Evolutionary conservation across 2,113 vertebrate genomes (phyloP), one percentile per base, ranked within the genome.

Genomic region (Arvicanthis niloticus): DNA sequence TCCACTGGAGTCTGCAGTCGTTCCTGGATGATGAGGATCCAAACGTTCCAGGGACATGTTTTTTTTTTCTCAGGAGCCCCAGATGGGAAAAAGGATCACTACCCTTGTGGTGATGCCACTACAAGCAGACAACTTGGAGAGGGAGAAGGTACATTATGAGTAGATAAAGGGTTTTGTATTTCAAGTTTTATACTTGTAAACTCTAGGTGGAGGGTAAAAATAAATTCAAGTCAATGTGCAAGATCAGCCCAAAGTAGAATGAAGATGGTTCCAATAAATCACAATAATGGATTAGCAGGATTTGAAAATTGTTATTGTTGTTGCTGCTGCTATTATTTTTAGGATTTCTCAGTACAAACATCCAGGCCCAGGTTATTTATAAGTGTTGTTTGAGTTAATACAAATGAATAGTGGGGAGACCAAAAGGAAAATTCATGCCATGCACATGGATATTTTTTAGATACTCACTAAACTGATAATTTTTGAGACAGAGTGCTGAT

Each of bases 11-110:
- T 93, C 68, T 62, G 73, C 37, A 87, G 26, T 1, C 88, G 42
- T 94, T 95, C 53, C 87, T 95, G 48, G n/a, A 45, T 37, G 21
- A 73, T 76, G 67, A 93, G 22, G 15, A 80, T 81, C 15, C 37
- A 68, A 68, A 76, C 78, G 48, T 10, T 77, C 6, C 40, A 11
- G 88, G 42, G 60, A 9, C 2, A 40, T 88, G 45, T n/a, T n/a
- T n/a, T 15, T 68, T 94, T 78, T 86, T 51, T 72, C 81, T 93
- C 95, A 73, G 68, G 81, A 78, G 29, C 34, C 72, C 40, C 53
- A 72, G 76, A 77, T 76, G 75, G 26, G 37, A 81, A 86, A 76
- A 75, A 65, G n/a, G 6, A 45, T 37, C 45, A 67, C 24, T 67
- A 24, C 42, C 37, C n/a, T 73, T 37, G 31, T 87, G 45, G 34